Percentiles rank a stretch among this genome's conserved stretches.
Evolutionary conservation across 2,797 vertebrate species (phyloP).

Genomic region (Hydrophis major): DNA sequence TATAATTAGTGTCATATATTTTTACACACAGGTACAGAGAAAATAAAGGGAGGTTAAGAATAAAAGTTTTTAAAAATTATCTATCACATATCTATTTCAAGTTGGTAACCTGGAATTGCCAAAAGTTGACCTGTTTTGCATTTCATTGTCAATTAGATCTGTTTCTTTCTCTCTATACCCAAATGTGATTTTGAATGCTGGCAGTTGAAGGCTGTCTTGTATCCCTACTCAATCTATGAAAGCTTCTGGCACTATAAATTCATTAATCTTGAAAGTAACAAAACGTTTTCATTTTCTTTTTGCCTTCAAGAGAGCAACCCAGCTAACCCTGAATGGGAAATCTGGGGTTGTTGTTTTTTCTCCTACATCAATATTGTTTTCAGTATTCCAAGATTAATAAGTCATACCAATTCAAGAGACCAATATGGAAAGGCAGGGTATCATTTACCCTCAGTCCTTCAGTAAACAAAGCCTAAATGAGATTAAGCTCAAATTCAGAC

Average conservation of each 20-base stretch:
- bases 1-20: background rate
- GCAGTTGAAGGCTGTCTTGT: background rate
- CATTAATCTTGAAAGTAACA: background rate
- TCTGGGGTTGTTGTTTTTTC: background rate
- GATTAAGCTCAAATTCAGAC: constrained; percentile 40
- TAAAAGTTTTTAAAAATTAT: background rate
- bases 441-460: constrained; percentile 23
- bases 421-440: background rate
- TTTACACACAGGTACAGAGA: background rate
- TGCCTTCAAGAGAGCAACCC: background rate
- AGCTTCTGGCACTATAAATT: background rate
- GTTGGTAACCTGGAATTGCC: background rate
- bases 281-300: background rate
- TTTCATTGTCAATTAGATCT: background rate
- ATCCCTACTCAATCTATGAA: background rate
- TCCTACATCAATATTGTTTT: background rate
- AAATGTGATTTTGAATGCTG: background rate
- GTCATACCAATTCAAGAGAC: constrained; percentile 28
- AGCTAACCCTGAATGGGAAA: background rate
- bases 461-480: constrained; percentile 11
- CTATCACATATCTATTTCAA: background rate
- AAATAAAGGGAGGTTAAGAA: background rate
- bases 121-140: background rate
- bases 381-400: constrained; percentile 23
- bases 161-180: background rate